Conservation (phyloP, 2,797 vertebrate species). For the Lateolabrax maculatus region DNA sequence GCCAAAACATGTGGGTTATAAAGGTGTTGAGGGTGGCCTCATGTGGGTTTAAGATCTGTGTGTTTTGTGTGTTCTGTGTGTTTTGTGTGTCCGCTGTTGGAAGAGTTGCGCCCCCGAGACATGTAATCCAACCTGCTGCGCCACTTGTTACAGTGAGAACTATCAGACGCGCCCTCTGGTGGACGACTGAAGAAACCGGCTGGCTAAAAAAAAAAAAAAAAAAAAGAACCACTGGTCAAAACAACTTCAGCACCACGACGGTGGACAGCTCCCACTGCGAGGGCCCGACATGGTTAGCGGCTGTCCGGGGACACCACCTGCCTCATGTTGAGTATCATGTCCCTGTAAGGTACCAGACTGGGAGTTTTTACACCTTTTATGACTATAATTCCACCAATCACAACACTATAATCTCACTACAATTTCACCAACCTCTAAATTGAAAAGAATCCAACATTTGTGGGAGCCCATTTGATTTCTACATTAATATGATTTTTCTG, state of each 20-base stretch:
- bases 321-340: not conserved
- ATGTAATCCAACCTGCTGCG: not conserved
- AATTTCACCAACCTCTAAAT: not conserved
- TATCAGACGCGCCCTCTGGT: slow-evolving; percentile 57
- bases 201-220: no score
- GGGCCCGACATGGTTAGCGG: not conserved
- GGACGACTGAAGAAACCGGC: slow-evolving; percentile 6
- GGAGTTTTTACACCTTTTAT: not conserved
- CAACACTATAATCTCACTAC: not conserved
- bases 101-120: not conserved
- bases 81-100: no score
- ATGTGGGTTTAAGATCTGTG: not conserved
- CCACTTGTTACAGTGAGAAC: not conserved
- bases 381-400: not conserved
- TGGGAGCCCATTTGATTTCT: not conserved
- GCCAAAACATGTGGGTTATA: not conserved
- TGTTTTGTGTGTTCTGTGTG: not conserved
- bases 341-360: not conserved
- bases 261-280: slow-evolving; percentile 66
- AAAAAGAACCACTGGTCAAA: not conserved
- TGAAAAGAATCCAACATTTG: not conserved
- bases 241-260: slow-evolving; percentile 70
- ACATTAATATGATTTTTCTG: no score
- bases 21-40: not conserved
- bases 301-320: not conserved